These are phyloP conservation scores for Chinchilla lanigera DNA, from an alignment of 2,113 vertebrate species.

Conservation along the genomic window DNA sequence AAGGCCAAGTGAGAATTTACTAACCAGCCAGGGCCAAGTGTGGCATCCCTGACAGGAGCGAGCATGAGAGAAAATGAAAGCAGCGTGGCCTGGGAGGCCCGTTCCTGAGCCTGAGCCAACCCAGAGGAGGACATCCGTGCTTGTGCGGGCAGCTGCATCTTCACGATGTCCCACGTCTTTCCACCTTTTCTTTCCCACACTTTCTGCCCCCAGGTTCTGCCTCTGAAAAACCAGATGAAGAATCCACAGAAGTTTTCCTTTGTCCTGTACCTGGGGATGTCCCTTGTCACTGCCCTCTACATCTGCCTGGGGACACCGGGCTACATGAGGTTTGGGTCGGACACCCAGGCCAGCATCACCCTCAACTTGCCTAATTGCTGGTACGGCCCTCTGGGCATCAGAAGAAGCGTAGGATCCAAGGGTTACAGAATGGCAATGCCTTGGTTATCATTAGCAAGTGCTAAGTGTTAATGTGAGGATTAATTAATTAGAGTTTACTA, in stretches of 20 bases:
- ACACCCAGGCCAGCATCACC: conserved; percentile 93
- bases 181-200: background rate
- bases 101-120: background rate
- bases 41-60: background rate
- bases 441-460: background rate
- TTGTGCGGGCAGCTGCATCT: background rate
- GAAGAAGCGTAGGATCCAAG: background rate
- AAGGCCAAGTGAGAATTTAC: background rate
- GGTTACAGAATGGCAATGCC: background rate
- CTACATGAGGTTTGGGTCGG: conserved; percentile 92
- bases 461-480: background rate
- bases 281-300: conserved; percentile 92
- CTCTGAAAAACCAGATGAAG: conserved; percentile 97
- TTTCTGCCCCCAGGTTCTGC: conserved; percentile 89
- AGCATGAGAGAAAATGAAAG: background rate
- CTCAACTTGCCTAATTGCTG: conserved; percentile 97
- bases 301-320: conserved; percentile 93
- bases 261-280: conserved; percentile 95
- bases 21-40: background rate
- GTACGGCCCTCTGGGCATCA: conserved; percentile 83
- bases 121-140: background rate
- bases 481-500: background rate
- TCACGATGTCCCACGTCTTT: background rate
- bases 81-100: background rate
- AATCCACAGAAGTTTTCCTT: conserved; percentile 89